Percentiles rank a stretch among this genome's conserved stretches.
phyloP scores from a whole-genome alignment of 2,797 vertebrate genomes.

The Clarias laeviceps region DNA sequence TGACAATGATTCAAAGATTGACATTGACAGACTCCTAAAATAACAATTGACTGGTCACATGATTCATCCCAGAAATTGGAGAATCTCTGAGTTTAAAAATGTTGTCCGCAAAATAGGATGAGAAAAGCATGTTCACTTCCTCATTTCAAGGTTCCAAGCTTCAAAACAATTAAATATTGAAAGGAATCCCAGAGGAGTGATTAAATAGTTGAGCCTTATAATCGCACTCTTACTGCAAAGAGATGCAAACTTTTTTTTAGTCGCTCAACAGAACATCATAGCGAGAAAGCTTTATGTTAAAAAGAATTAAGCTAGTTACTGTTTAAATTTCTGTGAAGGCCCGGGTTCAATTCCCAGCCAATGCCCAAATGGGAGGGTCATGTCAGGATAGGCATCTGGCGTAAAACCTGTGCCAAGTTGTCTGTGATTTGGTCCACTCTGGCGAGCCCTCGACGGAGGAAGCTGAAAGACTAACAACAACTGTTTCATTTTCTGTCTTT shows the following conservation, averaged over 20 bases:
- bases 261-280: not conserved
- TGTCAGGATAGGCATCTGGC: no score
- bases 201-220: not conserved
- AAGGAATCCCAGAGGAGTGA: not conserved
- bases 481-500: no score
- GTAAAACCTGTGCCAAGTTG: no score
- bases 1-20: not conserved
- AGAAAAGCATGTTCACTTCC: no score
- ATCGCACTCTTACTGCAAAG: not conserved
- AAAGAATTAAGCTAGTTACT: not conserved
- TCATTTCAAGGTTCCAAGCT: not conserved
- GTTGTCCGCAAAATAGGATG: not conserved
- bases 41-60: constrained; percentile 3
- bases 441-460: no score
- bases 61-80: not conserved
- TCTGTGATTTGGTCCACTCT: no score
- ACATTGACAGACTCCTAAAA: not conserved
- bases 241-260: not conserved
- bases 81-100: not conserved
- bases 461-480: no score
- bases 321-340: no score
- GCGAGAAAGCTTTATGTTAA: not conserved
- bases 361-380: no score
- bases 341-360: no score
- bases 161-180: not conserved